phyloP scores from a whole-genome alignment of 2,797 vertebrate species.

The Leptatherina wallacei region DNA sequence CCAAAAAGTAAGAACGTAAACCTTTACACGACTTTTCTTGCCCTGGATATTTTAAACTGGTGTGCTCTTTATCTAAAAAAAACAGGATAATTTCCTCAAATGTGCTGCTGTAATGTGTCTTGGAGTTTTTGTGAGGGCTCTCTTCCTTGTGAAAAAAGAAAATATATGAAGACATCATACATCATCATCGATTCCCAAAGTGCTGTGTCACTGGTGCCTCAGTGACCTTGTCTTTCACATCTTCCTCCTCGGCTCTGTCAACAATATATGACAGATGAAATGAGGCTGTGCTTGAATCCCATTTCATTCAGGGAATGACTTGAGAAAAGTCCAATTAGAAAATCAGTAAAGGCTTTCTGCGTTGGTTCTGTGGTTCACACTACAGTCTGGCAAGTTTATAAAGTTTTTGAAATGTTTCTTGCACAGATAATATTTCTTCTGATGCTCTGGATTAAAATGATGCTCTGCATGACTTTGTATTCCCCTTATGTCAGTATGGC shows the following conservation, averaged over 20 bases:
- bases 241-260: constrained; percentile 24
- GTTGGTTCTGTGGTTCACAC: not conserved
- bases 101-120: constrained; percentile 19
- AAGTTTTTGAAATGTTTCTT: constrained; percentile 13
- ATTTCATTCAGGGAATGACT: constrained; percentile 10
- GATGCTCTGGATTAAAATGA: constrained; percentile 15
- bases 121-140: constrained; percentile 23
- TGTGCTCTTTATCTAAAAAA: constrained; percentile 9
- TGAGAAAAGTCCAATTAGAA: not conserved
- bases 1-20: not conserved
- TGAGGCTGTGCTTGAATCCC: constrained; percentile 19
- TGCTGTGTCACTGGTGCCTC: constrained; percentile 46
- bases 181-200: constrained; percentile 54
- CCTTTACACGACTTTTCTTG: constrained; percentile 5
- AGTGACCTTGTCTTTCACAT: constrained; percentile 44
- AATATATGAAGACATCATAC: constrained; percentile 35
- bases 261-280: constrained; percentile 43
- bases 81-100: constrained; percentile 9
- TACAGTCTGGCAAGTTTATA: constrained; percentile 8
- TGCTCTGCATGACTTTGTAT: constrained; percentile 53
- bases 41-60: constrained; percentile 14
- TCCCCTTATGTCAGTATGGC: constrained; percentile 44
- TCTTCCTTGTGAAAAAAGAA: constrained; percentile 30
- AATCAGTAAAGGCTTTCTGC: constrained; percentile 2
- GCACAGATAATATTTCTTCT: constrained; percentile 25